Base-by-base conservation (phyloP, 2,797 vertebrate species). In the Oryzias dopingdopingensis region DNA sequence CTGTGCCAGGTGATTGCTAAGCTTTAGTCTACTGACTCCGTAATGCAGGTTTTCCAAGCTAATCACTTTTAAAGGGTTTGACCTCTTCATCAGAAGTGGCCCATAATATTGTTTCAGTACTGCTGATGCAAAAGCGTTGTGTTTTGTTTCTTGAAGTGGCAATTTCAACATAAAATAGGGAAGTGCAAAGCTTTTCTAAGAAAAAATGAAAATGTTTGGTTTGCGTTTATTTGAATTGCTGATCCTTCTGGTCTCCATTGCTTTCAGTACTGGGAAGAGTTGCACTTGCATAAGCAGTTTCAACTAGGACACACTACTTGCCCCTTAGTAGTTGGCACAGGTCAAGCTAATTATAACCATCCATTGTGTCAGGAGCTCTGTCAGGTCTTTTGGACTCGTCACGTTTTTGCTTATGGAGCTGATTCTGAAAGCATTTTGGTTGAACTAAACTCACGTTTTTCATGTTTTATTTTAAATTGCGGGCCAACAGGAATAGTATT, bases 311-410 rank as follows among this genome's bases (percentile, higher is more conserved):
- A 63, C 59, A 3, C n/a, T 62, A 40, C 68, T 62, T 14, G 3
- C 16, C 47, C 32, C 17, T 77, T 48, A 50, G 59, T 78, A 52
- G 62, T 72, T 12, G 12, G 47, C 49, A 42, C 49, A 59, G 57
- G 61, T 53, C 49, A 50, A 58, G 61, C 69, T 86, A 82, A 84
- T 83, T 74, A 75, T 83, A 84, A 54, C 57, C 6, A 18, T 52
- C 22, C 63, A 18, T 32, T 47, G 65, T 49, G 77, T 72, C 72
- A 29, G 69, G 49, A 57, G 55, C 50, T 59, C 65, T 22, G 53
- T 51, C 68, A 62, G 58, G 14, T 26, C 67, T 78, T 59, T 54
- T 65, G 79, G 70, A 81, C 46, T 57, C 62, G 64, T 71, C 72
- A 82, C 75, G 16, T 59, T 76, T 77, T 44, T 74, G 59, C 79